A percentile compares a stretch with the other conserved stretches of the same genome.
Evolutionary conservation across 2,113 vertebrate species (phyloP).

Genomic region (Terrapene triunguis): DNA sequence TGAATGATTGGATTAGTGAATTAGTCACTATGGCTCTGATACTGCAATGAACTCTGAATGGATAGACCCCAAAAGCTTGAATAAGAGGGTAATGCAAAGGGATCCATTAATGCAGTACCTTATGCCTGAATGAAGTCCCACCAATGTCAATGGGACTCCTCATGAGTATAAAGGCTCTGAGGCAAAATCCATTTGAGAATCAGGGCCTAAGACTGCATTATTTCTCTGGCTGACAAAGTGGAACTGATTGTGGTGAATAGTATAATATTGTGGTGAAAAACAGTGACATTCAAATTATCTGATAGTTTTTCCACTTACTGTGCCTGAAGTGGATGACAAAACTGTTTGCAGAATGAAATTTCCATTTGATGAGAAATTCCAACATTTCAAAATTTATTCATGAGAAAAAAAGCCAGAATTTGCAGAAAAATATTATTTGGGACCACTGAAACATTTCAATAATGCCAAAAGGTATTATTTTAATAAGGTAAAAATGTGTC

Average conservation of each 20-base stretch:
- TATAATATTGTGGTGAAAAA: background rate
- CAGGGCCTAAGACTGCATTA: background rate
- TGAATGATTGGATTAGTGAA: background rate
- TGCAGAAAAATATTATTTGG: background rate
- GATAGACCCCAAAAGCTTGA: background rate
- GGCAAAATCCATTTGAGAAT: background rate
- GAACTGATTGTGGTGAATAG: background rate
- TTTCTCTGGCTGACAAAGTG: background rate
- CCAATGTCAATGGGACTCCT: background rate
- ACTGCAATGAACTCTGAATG: background rate
- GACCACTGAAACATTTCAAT: background rate
- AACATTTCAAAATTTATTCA: background rate
- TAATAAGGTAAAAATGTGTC: background rate
- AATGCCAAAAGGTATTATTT: background rate
- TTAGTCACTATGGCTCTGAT: background rate
- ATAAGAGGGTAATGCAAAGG: background rate
- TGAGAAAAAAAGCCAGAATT: background rate
- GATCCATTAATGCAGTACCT: background rate
- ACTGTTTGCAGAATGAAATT: background rate
- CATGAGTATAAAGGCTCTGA: background rate
- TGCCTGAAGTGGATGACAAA: background rate
- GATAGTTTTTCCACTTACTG: background rate
- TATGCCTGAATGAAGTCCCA: background rate
- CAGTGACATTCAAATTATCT: background rate
- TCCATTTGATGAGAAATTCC: background rate